phyloP scores from a whole-genome alignment of 1,140 invertebrate species.

The Drosophila bifasciata region DNA sequence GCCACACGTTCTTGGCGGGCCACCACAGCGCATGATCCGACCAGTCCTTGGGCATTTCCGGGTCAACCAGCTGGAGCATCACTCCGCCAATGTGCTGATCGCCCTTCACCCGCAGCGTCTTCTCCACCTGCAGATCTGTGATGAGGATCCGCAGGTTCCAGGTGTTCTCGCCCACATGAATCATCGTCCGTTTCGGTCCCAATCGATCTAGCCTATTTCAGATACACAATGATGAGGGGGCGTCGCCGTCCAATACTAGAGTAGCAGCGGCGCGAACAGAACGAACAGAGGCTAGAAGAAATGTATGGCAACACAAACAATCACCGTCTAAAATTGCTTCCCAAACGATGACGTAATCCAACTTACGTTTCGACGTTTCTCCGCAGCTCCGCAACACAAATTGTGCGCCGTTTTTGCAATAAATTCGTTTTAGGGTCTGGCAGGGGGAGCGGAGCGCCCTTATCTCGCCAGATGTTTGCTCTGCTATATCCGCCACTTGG shows the following conservation, averaged over 20 bases:
- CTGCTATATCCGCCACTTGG: constrained; percentile 1
- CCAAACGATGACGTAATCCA: constrained; percentile 73
- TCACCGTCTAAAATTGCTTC: constrained; percentile 55
- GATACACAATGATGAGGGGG: constrained; percentile 23
- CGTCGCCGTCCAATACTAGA: constrained; percentile 32
- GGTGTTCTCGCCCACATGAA: constrained; percentile 94
- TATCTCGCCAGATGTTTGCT: constrained; percentile 75
- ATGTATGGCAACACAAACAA: constrained; percentile 28
- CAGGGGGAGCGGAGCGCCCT: constrained; percentile 41
- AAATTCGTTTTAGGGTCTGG: constrained; percentile 5
- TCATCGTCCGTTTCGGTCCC: constrained; percentile 58
- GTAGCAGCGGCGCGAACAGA: constrained; percentile 18
- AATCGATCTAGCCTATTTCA: constrained; percentile 33
- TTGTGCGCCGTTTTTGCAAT: constrained; percentile 58
- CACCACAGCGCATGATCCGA: constrained; percentile 99
- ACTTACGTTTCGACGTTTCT: constrained; percentile 52
- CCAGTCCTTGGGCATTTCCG: constrained; percentile 98
- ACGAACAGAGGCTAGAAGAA: too few species aligned
- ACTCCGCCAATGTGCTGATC: constrained; percentile 99
- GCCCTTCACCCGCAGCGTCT: constrained; percentile 97
- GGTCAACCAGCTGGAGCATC: constrained; percentile 98
- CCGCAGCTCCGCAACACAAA: not conserved
- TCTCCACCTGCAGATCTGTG: constrained; percentile 96
- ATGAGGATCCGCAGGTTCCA: constrained; percentile 98
- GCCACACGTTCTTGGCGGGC: constrained; percentile 97